Evolutionary conservation across 2,113 vertebrate genomes (phyloP).

Genomic region (Psammodynastes pulverulentus): DNA sequence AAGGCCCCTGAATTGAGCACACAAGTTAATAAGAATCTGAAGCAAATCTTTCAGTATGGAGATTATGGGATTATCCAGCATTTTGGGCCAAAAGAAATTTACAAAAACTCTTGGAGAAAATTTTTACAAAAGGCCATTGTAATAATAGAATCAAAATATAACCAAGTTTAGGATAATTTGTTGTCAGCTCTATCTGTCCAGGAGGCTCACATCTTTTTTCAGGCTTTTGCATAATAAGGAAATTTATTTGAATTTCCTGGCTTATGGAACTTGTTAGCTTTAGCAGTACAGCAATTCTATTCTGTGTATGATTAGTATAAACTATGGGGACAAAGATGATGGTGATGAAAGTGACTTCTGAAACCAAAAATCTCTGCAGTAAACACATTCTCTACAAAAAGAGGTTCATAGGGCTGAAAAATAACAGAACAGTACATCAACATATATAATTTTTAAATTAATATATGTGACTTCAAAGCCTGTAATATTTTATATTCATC

Average conservation of each 20-base stretch:
- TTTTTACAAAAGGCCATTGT: not conserved
- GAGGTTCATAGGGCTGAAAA: not conserved
- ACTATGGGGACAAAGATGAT: not conserved
- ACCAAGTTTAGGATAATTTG: not conserved
- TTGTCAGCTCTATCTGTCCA: not conserved
- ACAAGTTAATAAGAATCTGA: not conserved
- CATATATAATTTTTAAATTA: not conserved
- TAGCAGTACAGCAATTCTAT: not conserved
- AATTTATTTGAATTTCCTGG: not conserved
- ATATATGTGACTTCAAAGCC: not conserved
- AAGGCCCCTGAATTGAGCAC: not conserved
- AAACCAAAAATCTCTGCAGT: not conserved
- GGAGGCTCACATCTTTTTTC: not conserved
- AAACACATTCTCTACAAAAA: not conserved
- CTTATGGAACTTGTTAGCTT: not conserved
- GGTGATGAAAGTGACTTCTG: not conserved
- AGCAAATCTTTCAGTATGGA: not conserved
- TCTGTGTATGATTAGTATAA: not conserved
- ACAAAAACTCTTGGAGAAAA: not conserved
- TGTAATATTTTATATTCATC: not conserved
- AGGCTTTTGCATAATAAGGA: not conserved
- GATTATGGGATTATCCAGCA: not conserved
- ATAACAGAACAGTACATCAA: not conserved
- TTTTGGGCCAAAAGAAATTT: not conserved
- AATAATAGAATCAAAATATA: not conserved